Base-by-base conservation (phyloP, 23 tunicate species). In the Oikopleura dioica region DNA sequence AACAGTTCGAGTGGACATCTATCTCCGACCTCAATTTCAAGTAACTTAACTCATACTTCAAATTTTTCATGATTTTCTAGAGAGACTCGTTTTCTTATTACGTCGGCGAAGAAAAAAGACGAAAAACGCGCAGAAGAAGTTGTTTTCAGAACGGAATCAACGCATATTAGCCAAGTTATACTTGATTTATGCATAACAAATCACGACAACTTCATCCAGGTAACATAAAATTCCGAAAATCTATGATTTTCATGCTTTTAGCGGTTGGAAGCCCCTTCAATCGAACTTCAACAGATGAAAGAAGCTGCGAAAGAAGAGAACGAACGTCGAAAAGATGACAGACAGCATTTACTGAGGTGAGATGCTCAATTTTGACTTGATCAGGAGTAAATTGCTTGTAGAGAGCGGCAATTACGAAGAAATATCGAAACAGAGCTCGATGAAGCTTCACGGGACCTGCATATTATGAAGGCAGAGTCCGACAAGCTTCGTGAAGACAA, bases 231-330 rank as follows among this genome's bases (percentile, higher is more conserved):
- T 44, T 16, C 16, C 55, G 16, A 44, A 44, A 44, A 44, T 16
- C 55, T 9, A 9, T 44, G 55, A 44, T 44, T 44, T 44, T 28
- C 26, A 63, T 12, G 2, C 33, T 16, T 63, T 63, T 63, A 63
- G 72, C 72, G 72, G 16, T 31, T 23, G 5, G 30, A 31, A 21
- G 72, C 16, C 16, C 30, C 16, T 28, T 63, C 72, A 2, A 63
- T 63, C 33, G 72, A 63, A 63, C 30, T 63, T 24, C 72, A 63
- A 63, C 72, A 63, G 26, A 63, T 63, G 72, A 63, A 63, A 28
- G 72, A 63, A 63, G 72, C 72, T 28, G 72, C 72, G 4, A 23
- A 31, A 23, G 72, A 63, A 63, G 72, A 63, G 26, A 63, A 63
- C 16, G 72, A 63, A 2, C 72, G 72, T 24, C 72, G 72, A 23